phyloP scores from a whole-genome alignment of 2,113 vertebrate species.

The Menura novaehollandiae region DNA sequence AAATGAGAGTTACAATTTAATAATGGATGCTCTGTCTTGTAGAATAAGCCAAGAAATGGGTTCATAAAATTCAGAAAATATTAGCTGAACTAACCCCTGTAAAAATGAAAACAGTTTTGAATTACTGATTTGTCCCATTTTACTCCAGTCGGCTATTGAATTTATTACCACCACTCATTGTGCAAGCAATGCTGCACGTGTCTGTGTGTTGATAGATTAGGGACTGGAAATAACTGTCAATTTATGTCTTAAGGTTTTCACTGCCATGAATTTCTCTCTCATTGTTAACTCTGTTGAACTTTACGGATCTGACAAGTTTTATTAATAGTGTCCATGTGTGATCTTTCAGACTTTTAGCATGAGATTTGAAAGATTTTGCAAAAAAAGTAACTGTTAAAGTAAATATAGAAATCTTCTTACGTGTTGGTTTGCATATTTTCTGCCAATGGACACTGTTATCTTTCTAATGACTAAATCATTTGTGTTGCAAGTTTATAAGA shows the following conservation, averaged over 20 bases:
- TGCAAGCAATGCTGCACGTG: not conserved
- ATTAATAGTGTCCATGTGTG: not conserved
- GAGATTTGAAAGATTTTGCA: not conserved
- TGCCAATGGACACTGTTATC: not conserved
- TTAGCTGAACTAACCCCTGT: not conserved
- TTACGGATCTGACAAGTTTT: not conserved
- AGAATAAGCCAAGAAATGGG: not conserved
- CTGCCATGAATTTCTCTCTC: not conserved
- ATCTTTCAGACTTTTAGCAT: not conserved
- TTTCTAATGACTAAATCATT: not conserved
- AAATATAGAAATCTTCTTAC: not conserved
- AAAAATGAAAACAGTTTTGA: not conserved
- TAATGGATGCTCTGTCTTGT: not conserved
- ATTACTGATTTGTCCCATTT: not conserved
- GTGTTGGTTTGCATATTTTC: not conserved
- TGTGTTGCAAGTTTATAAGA: not conserved
- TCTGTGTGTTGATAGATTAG: not conserved
- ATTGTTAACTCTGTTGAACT: not conserved
- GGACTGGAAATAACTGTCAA: not conserved
- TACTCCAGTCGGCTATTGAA: not conserved
- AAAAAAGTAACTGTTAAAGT: not conserved
- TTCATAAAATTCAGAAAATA: not conserved
- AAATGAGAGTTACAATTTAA: not conserved
- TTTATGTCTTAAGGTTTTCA: not conserved
- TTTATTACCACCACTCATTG: not conserved